Percentiles rank a stretch among this genome's conserved stretches.
These are phyloP conservation scores for Zosterops japonicus DNA, from an alignment of 2,113 vertebrate species.

Conservation along the genomic window DNA sequence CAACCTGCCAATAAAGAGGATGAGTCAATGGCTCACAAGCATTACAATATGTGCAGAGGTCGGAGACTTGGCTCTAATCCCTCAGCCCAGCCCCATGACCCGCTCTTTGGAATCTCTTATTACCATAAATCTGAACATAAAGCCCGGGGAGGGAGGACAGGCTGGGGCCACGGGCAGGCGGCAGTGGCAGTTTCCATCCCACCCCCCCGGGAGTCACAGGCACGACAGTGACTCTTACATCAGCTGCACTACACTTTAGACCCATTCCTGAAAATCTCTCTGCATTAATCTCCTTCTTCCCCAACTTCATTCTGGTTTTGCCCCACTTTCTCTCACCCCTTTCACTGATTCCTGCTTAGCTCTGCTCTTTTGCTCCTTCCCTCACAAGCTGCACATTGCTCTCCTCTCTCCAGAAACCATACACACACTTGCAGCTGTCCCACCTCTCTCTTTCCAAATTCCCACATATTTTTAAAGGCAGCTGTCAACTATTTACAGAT, in stretches of 20 bases:
- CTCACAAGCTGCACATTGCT: neutral
- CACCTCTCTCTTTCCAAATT: neutral
- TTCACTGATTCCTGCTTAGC: neutral
- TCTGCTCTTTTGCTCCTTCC: neutral
- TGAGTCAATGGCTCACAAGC: slow-evolving; percentile 25
- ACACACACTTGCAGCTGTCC: neutral
- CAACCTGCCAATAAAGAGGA: slow-evolving; percentile 40
- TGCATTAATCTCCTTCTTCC: neutral
- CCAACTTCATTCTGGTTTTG: neutral
- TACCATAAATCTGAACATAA: slow-evolving; percentile 12
- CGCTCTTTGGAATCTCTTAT: neutral
- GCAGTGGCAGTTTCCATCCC: neutral
- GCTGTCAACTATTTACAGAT: slow-evolving; percentile 39
- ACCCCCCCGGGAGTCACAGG: neutral
- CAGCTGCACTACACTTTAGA: neutral
- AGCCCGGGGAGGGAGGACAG: neutral
- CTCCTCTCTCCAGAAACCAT: neutral
- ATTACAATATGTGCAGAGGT: neutral
- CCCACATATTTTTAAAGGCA: slow-evolving; percentile 6
- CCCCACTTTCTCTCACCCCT: neutral
- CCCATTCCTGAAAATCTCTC: neutral
- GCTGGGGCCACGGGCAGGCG: neutral
- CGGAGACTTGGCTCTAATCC: neutral
- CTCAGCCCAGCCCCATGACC: neutral
- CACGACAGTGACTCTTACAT: neutral